Evolutionary conservation across 2,113 vertebrate species (phyloP).

Genomic region (Mellivora capensis): DNA sequence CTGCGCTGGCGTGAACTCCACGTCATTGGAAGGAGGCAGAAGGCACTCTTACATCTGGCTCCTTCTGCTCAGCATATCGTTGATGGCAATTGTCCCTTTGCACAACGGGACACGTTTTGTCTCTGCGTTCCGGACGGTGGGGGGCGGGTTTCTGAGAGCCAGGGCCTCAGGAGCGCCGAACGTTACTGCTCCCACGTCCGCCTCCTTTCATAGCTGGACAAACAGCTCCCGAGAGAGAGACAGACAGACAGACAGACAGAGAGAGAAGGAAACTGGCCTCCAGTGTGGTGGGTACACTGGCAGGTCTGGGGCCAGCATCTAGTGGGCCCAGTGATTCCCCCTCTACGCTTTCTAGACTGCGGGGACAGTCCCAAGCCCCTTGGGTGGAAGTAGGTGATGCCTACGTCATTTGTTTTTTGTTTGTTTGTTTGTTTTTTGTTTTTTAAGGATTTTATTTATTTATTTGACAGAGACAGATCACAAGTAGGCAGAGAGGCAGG

Average conservation of each 20-base stretch:
- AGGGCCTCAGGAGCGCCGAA: neutral
- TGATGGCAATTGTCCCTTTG: neutral
- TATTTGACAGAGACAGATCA: too few relatives aligned
- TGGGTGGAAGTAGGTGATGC: neutral
- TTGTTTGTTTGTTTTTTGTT: too few relatives aligned
- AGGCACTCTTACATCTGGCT: too few relatives aligned
- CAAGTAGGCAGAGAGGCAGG: too few relatives aligned
- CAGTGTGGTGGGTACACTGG: neutral
- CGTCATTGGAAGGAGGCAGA: neutral
- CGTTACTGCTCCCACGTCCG: neutral
- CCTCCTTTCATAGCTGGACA: neutral
- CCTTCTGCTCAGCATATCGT: neutral
- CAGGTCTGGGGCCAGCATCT: neutral
- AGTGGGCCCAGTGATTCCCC: neutral
- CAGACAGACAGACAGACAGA: neutral
- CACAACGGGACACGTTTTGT: neutral
- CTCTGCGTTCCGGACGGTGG: accelerated
- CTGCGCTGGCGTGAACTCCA: neutral
- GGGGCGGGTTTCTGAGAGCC: neutral
- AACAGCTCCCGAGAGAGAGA: neutral
- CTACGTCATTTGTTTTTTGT: too few relatives aligned
- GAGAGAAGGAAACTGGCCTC: neutral
- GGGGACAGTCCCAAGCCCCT: neutral
- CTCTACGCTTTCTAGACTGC: neutral
- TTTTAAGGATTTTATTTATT: too few relatives aligned